Conservation (phyloP, 2,797 vertebrate species). For the Pangasius sanitwongsei region DNA sequence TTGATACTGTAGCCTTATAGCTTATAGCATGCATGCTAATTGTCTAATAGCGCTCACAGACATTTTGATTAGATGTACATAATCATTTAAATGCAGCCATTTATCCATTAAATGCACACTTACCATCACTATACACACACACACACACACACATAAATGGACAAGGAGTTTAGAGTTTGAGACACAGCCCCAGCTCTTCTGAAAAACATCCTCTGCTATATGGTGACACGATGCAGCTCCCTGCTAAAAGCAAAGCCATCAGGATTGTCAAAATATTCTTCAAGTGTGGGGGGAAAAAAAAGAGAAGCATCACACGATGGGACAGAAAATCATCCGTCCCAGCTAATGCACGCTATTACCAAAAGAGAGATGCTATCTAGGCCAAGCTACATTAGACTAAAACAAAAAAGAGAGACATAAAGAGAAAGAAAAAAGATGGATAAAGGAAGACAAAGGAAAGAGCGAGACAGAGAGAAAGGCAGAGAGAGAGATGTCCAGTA, state of each 20-base stretch:
- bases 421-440: conserved; percentile 20
- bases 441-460: conserved; percentile 48
- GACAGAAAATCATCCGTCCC: conserved; percentile 27
- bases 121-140: too few relatives aligned
- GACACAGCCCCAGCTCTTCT: background rate
- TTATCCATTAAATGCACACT: background rate
- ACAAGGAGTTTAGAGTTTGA: too few relatives aligned
- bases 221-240: background rate
- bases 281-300: conserved; percentile 23
- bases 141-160: background rate
- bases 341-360: conserved; percentile 51
- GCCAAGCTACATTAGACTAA: conserved; percentile 52
- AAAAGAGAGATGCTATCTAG: conserved; percentile 53
- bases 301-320: conserved; percentile 25
- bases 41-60: background rate
- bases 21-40: background rate
- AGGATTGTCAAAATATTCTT: conserved; percentile 29
- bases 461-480: conserved; percentile 25
- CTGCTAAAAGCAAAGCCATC: conserved; percentile 20
- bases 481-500: conserved; percentile 60
- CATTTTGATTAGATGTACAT: background rate
- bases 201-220: background rate
- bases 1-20: background rate
- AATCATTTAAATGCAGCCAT: background rate
- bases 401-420: conserved; percentile 34